Evolutionary conservation across 2,113 vertebrate genomes (phyloP), one percentile per base, ranked within the genome.

Genomic region (Erythrolamprus reginae): DNA sequence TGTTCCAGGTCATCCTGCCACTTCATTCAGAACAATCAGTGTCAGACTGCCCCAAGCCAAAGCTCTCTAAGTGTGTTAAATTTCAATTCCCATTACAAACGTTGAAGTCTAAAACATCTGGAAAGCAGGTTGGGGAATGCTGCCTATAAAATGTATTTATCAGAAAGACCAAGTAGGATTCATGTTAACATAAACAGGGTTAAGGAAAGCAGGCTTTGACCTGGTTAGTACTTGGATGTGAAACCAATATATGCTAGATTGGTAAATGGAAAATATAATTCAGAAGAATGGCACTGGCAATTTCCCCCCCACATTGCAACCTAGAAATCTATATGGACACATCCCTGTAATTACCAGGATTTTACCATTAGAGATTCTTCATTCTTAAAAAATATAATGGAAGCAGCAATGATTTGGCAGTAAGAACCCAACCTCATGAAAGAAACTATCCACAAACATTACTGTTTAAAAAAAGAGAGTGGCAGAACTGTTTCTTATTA

Each of bases 21-120:
- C 96, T 96, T 96, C 96, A 96, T 96, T 96, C 94, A 95, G 96
- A 96, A 95, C 96, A 97, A 97, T 97, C 96, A 96, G 94, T 50
- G 56, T 50, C 45, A 88, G 58, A 21, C 33, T 42, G 7, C 33
- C 33, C 33, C 33, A 42, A 77, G 6, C 33, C n/a, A 38, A 77
- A 77, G 33, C 33, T 77, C 65, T 19, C 65, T 38, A n/a, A 65
- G 4, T n/a, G 33, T 77, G 17, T 77, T 77, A 77, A 77, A 77
- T 42, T 77, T 77, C 70, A 77, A 8, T 42, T 77, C 70, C 33
- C 33, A 42, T 77, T 77, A 77, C 7, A 77, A 77, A 21, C 9
- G 70, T 77, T 77, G 17, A 42, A 42, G 17, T 77, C 17, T 19
- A 77, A 77, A 77, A 77, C 70, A 77, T 77, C 33, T 77, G 70